These are phyloP conservation scores for Melipona bicolor DNA, from an alignment of 2,888 invertebrate genomes.

Conservation along the genomic window DNA sequence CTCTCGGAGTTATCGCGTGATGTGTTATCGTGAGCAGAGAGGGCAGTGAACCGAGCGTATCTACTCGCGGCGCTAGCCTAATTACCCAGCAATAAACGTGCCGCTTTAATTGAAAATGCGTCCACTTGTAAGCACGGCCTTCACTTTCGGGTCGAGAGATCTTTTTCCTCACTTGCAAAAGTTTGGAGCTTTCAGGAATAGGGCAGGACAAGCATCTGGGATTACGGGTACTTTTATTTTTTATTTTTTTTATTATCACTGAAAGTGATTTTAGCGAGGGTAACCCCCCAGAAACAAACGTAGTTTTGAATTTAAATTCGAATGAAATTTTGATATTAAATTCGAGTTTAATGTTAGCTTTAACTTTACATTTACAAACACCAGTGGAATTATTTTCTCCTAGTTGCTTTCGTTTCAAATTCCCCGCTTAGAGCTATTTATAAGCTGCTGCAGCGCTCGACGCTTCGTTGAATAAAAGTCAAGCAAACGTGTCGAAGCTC, in stretches of 20 bases:
- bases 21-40: conserved; percentile 35
- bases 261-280: too few relatives aligned
- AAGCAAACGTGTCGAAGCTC: neutral
- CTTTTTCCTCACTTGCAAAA: conserved; percentile 49
- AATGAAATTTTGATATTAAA: neutral
- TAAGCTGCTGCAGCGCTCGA: too few relatives aligned
- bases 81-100: conserved; percentile 72
- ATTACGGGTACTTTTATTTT: conserved; percentile 23
- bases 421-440: neutral
- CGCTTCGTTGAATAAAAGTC: neutral
- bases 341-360: neutral
- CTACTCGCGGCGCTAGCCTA: conserved; percentile 47
- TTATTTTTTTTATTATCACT: neutral
- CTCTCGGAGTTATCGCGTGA: conserved; percentile 42
- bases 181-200: conserved; percentile 14
- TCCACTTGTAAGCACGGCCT: conserved; percentile 51
- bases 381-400: neutral
- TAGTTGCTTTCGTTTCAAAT: neutral
- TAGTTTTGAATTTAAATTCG: neutral
- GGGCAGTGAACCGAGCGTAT: conserved; percentile 13
- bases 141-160: conserved; percentile 46
- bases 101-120: conserved; percentile 67
- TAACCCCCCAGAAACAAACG: neutral
- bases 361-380: neutral
- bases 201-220: conserved; percentile 32